These are phyloP conservation scores for Danio jaintianensis DNA, from an alignment of 2,797 vertebrate genomes.

Conservation along the genomic window DNA sequence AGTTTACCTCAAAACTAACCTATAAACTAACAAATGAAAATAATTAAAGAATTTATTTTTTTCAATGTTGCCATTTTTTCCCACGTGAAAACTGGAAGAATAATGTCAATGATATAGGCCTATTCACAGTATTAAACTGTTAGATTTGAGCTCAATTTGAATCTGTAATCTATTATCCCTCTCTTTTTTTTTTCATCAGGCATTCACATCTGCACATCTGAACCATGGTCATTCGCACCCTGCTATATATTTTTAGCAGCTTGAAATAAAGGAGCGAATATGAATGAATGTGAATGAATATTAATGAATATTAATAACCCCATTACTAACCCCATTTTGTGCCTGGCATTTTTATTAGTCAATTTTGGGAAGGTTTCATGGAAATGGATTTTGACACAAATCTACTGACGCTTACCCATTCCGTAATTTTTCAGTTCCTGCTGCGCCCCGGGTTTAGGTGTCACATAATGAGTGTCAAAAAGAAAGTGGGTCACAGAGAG, in stretches of 20 bases:
- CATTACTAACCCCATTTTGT: constrained; percentile 57
- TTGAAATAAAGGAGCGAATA: constrained; percentile 52
- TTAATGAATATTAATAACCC: constrained; percentile 63
- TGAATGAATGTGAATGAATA: constrained; percentile 56
- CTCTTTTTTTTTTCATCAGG: constrained; percentile 21
- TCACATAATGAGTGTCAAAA: constrained; percentile 41
- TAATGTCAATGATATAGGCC: neutral
- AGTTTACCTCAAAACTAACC: no score
- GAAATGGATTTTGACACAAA: constrained; percentile 61
- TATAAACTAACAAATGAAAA: no score
- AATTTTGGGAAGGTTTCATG: constrained; percentile 55
- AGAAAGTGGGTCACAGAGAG: constrained; percentile 48
- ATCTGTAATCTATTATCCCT: constrained; percentile 17
- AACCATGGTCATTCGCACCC: constrained; percentile 43
- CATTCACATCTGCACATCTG: constrained; percentile 8
- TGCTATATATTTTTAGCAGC: constrained; percentile 53
- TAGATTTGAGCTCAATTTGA: constrained; percentile 6
- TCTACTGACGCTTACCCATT: constrained; percentile 49
- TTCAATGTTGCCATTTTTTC: no score
- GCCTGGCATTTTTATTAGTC: constrained; percentile 62
- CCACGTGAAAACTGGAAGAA: neutral
- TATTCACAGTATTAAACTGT: constrained; percentile 4
- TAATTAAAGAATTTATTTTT: no score
- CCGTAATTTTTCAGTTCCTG: constrained; percentile 46
- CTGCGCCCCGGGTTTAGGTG: constrained; percentile 34